Percentiles rank a stretch among this genome's conserved stretches.
Evolutionary conservation across 2,113 vertebrate genomes (phyloP).

Genomic region (Datnioides undecimradiatus): DNA sequence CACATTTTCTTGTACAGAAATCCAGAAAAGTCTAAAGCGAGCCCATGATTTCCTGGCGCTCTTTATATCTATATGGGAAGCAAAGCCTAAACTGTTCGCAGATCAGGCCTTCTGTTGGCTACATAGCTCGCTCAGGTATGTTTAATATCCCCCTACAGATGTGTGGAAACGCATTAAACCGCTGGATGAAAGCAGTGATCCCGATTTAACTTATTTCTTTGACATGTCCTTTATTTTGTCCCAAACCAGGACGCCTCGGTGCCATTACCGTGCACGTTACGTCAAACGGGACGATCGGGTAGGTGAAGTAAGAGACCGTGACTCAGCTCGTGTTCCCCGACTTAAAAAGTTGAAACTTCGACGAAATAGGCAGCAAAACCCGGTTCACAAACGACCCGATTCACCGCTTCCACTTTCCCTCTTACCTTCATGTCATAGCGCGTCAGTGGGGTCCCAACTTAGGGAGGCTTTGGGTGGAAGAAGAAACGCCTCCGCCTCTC

Average conservation of each 20-base stretch:
- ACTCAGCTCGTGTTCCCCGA: slow-evolving; percentile 77
- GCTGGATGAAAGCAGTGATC: slow-evolving; percentile 1
- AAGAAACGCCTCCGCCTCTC: slow-evolving; percentile 73
- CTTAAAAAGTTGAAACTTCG: slow-evolving; percentile 47
- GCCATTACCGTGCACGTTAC: slow-evolving; percentile 63
- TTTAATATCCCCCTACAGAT: background rate
- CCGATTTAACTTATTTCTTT: slow-evolving; percentile 1
- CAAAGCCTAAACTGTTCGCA: slow-evolving; percentile 13
- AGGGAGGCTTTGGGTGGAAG: slow-evolving; percentile 63
- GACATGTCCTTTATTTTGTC: slow-evolving; percentile 39
- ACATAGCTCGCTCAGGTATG: background rate
- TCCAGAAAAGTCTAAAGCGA: background rate
- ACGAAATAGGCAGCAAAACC: background rate
- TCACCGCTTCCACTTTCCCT: slow-evolving; percentile 14
- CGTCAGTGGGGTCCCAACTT: slow-evolving; percentile 76
- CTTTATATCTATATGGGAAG: background rate
- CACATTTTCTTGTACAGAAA: background rate
- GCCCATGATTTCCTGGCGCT: background rate
- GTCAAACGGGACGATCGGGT: slow-evolving; percentile 65
- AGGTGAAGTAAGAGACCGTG: slow-evolving; percentile 68
- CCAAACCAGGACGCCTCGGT: slow-evolving; percentile 51
- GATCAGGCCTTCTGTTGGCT: slow-evolving; percentile 34
- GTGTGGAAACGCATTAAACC: background rate
- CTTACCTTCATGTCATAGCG: slow-evolving; percentile 81
- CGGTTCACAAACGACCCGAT: background rate